These are phyloP conservation scores for Craseonycteris thonglongyai DNA, from an alignment of 2,113 vertebrate genomes.

Conservation along the genomic window DNA sequence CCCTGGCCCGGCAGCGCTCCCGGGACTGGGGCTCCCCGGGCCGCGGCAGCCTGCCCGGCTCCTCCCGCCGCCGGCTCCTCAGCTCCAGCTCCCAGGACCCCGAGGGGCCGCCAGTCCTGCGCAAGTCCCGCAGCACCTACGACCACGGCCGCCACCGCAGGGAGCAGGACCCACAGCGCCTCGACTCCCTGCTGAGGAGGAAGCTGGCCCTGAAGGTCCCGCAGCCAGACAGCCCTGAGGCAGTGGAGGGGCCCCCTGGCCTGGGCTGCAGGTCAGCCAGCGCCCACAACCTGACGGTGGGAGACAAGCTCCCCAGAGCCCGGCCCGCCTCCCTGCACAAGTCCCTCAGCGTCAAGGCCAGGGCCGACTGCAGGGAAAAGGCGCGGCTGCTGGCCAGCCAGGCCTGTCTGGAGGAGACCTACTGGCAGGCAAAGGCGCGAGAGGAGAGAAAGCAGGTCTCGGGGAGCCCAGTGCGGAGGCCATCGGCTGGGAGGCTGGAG, in stretches of 20 bases:
- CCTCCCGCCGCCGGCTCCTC: conserved; percentile 71
- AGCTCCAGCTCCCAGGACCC: conserved; percentile 70
- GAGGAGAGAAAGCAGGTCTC: not conserved
- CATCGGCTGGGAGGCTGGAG: conserved; percentile 27
- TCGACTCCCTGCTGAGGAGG: conserved; percentile 71
- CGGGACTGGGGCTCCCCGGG: conserved; percentile 70
- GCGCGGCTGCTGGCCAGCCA: conserved; percentile 75
- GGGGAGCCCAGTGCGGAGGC: conserved; percentile 69
- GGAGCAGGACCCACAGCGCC: conserved; percentile 71
- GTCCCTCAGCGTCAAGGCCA: not conserved
- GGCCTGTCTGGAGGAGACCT: conserved; percentile 72
- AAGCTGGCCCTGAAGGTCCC: conserved; percentile 65
- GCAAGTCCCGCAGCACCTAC: conserved; percentile 82
- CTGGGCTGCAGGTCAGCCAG: conserved; percentile 90
- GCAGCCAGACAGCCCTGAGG: conserved; percentile 79
- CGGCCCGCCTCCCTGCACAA: conserved; percentile 78
- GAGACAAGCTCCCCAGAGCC: conserved; percentile 77
- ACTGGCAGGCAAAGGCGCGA: conserved; percentile 12
- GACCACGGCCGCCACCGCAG: conserved; percentile 71
- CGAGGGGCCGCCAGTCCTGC: conserved; percentile 55
- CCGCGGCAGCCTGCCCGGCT: conserved; percentile 71
- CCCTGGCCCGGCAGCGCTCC: conserved; percentile 79
- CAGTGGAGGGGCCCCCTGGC: conserved; percentile 76
- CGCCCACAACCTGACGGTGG: conserved; percentile 87
- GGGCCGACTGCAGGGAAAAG: conserved; percentile 64